Evolutionary conservation across 2,888 invertebrate genomes (phyloP), one percentile per base, ranked within the genome.

Genomic region (Lycocerus yunnanus): DNA sequence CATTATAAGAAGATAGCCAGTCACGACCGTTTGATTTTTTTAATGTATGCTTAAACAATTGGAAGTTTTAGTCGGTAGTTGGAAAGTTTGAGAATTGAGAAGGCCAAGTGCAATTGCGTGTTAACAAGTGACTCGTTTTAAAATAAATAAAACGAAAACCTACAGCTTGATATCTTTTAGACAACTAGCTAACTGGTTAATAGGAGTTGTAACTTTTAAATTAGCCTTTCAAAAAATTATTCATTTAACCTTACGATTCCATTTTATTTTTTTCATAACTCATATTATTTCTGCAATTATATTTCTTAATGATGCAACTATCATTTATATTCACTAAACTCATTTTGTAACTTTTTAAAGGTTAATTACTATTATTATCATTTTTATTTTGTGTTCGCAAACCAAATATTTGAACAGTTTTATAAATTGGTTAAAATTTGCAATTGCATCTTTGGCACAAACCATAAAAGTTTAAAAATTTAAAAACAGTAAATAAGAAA

Each of bases 1-100:
- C 81, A 81, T 81, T 81, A 81, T 79, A 76, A 76, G 81, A 80
- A 78, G 78, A 71, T 74, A 73, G 73, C 75, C 77, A 74, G 81
- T 81, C 82, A 82, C 82, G 82, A 81, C 78, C 77, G 76, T 78
- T 78, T 74, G 72, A 69, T 69, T 74, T 78, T 76, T 70, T 73
- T 71, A 68, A 76, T 73, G 73, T 60, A 66, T 67, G 68, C 68
- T 71, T 73, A 73, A 76, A 76, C 73, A 76, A 76, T 76, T 73
- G 73, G 68, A 72, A 58, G 72, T 71, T 69, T 74, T 71, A 68
- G 75, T 58, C 72, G 72, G 72, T 75, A 72, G 75, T 75, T 75
- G 72, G 43, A 66, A 72, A 63, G 58, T 67, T 65, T 14, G 43
- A 61, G 58, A 69, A 65, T 66, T 67, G 66, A 60, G 66, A 72